These are phyloP conservation scores for Micromussa lordhowensis DNA, from an alignment of 92 coral and sea anemone genomes.

Conservation along the genomic window DNA sequence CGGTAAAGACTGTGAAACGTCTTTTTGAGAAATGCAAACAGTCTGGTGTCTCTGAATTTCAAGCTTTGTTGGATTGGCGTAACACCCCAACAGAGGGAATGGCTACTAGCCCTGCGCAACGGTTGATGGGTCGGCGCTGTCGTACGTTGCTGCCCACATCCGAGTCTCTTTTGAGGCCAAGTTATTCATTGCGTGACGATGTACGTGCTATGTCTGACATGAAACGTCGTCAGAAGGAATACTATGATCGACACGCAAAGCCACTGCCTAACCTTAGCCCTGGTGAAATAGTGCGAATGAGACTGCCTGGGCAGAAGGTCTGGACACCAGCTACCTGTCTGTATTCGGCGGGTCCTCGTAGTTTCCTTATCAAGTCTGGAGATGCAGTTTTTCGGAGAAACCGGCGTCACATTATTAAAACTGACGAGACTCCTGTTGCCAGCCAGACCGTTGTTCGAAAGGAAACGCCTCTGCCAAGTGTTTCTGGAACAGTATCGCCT, in stretches of 20 bases:
- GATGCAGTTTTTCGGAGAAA: too few species aligned
- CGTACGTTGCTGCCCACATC: slow-evolving; percentile 12
- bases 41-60: background rate
- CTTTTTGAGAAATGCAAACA: background rate
- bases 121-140: slow-evolving; percentile 21
- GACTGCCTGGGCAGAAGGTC: slow-evolving; percentile 36
- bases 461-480: background rate
- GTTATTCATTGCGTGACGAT: too few species aligned
- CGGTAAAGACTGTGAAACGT: too few species aligned
- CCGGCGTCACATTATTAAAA: too few species aligned
- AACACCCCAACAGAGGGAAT: too few species aligned
- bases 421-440: background rate
- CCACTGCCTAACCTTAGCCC: too few species aligned
- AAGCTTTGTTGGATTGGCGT: background rate
- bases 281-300: slow-evolving; percentile 47
- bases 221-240: slow-evolving; percentile 5
- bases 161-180: slow-evolving; percentile 19
- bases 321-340: slow-evolving; percentile 29
- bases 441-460: background rate
- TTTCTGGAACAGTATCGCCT: background rate
- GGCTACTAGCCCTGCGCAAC: slow-evolving; percentile 9
- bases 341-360: background rate
- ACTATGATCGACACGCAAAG: slow-evolving; percentile 29
- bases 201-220: too few species aligned
- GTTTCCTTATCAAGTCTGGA: too few species aligned